Percentiles rank a stretch among this genome's conserved stretches.
These are phyloP conservation scores for Gymnothorax javanicus DNA, from an alignment of 2,797 vertebrate genomes.

Conservation along the genomic window DNA sequence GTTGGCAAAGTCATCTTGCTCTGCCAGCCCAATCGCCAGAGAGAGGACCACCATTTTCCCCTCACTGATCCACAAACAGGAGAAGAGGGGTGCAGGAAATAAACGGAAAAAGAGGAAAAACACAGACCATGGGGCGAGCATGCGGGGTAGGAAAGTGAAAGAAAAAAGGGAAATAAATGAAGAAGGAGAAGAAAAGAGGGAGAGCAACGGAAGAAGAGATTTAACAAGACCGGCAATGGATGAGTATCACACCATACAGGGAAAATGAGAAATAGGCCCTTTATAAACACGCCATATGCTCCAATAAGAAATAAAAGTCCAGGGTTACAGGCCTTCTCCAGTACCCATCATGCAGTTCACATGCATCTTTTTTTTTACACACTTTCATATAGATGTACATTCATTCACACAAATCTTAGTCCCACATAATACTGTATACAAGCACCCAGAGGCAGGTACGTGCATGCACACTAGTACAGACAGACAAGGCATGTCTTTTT, in stretches of 20 bases:
- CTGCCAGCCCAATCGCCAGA: constrained; percentile 96
- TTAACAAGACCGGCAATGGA: constrained; percentile 44
- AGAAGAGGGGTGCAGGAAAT: constrained; percentile 52
- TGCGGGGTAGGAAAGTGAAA: constrained; percentile 16
- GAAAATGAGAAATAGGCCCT: constrained; percentile 63
- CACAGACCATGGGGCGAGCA: constrained; percentile 18
- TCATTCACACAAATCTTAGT: constrained; percentile 34
- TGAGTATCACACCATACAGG: constrained; percentile 42
- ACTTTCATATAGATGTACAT: constrained; percentile 1
- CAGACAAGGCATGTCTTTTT: constrained; percentile 30
- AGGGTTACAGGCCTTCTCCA: constrained; percentile 43
- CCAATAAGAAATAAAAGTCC: constrained; percentile 46
- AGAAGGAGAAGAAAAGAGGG: not conserved
- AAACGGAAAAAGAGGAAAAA: constrained; percentile 32
- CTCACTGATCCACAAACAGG: constrained; percentile 81
- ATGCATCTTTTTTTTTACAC: not conserved
- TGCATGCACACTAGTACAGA: constrained; percentile 30
- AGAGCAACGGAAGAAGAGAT: constrained; percentile 40
- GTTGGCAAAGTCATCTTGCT: constrained; percentile 99
- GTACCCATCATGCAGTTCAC: not conserved
- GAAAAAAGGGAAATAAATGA: constrained; percentile 48
- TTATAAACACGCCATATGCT: too few relatives aligned
- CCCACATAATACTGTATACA: not conserved
- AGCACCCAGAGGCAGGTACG: constrained; percentile 26
- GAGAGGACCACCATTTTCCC: constrained; percentile 99